phyloP scores from a whole-genome alignment of 2,113 vertebrate genomes.

The Alligator sinensis region DNA sequence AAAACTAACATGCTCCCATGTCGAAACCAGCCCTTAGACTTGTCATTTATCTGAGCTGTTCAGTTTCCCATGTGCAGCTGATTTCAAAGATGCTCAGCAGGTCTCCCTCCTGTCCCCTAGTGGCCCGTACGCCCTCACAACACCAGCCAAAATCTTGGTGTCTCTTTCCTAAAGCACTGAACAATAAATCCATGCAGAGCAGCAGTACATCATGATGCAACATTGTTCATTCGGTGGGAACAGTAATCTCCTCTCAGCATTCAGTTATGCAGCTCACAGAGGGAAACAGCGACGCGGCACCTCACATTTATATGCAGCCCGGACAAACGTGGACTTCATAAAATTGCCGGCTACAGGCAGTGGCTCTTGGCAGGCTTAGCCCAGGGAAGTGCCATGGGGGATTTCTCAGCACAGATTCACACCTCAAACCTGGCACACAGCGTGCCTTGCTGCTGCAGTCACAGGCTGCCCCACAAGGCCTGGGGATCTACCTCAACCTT shows the following conservation, averaged over 20 bases:
- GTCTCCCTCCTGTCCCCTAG: background rate
- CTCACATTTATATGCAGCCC: background rate
- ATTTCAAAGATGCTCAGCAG: background rate
- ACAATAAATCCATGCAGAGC: background rate
- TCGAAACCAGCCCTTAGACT: background rate
- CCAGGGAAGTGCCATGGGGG: background rate
- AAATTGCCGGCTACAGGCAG: background rate
- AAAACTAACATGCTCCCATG: background rate
- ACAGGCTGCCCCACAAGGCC: background rate
- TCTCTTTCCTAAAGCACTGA: background rate
- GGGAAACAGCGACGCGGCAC: background rate
- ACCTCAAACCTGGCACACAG: background rate
- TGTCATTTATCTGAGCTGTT: background rate
- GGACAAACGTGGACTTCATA: background rate
- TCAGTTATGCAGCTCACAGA: background rate
- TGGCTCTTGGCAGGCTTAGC: background rate
- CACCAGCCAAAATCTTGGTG: background rate
- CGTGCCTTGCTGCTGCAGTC: background rate
- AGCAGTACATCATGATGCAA: background rate
- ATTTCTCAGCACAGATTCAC: background rate
- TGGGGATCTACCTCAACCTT: background rate
- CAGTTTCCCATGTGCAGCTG: background rate
- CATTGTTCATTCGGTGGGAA: background rate
- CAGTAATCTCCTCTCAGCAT: background rate
- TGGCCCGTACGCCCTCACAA: background rate